Conservation (phyloP, 2,888 invertebrate genomes). For the Sinodicranocentrus sp. region DNA sequence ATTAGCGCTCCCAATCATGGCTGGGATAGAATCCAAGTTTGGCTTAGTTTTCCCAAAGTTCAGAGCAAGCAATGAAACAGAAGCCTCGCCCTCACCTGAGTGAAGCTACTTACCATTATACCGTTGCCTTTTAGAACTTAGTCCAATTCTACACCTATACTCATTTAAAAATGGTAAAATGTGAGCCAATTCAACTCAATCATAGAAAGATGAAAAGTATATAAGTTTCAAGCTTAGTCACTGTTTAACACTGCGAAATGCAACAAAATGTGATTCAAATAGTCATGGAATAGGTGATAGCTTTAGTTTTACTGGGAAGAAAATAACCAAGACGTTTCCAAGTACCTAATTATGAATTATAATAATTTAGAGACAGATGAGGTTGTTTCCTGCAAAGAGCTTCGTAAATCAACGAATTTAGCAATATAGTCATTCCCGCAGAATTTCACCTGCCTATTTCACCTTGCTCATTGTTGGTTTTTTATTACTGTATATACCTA, state of each 20-base stretch:
- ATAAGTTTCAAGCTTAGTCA: background rate
- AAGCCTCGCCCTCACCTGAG: background rate
- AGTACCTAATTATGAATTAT: no score
- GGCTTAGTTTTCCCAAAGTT: slow-evolving; percentile 81
- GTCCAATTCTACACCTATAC: background rate
- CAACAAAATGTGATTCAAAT: slow-evolving; percentile 55
- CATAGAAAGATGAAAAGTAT: no score
- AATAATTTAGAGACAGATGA: no score
- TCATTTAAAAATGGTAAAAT: background rate
- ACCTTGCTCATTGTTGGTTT: no score
- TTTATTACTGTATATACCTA: no score
- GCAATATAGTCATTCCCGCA: no score
- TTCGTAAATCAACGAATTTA: no score
- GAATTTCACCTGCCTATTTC: no score
- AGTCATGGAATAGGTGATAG: slow-evolving; percentile 39
- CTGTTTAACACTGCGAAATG: slow-evolving; percentile 5
- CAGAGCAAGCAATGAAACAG: background rate
- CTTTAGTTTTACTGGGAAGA: no score
- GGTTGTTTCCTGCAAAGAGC: no score
- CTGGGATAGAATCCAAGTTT: slow-evolving; percentile 82
- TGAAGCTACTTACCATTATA: background rate
- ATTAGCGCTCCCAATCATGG: slow-evolving; percentile 81
- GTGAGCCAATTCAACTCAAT: no score
- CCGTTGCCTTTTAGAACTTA: slow-evolving; percentile 3
- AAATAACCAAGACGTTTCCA: no score